A percentile compares a stretch with the other conserved stretches of the same genome.
phyloP scores from a whole-genome alignment of 2,888 invertebrate species.

The Tinea trinotella region DNA sequence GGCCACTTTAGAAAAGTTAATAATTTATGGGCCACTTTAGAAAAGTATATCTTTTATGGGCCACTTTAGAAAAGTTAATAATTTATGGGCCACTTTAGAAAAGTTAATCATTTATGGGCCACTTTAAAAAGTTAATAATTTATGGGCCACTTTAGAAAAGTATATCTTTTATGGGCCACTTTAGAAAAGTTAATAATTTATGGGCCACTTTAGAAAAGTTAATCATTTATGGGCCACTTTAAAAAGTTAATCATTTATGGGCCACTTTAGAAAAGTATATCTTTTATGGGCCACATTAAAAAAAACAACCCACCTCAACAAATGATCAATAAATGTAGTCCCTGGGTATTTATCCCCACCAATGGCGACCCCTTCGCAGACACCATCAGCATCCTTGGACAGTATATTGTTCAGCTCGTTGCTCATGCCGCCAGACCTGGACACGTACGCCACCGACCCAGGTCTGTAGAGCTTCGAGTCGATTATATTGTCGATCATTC shows the following conservation, averaged over 20 bases:
- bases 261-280: neutral
- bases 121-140: too few relatives aligned
- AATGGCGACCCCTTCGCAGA: conserved; percentile 97
- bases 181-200: too few relatives aligned
- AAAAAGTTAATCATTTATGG: neutral
- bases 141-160: too few relatives aligned
- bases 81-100: too few relatives aligned
- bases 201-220: too few relatives aligned
- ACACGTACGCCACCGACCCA: conserved; percentile 98
- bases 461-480: conserved; percentile 97
- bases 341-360: conserved; percentile 98
- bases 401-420: conserved; percentile 99
- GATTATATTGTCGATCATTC: conserved; percentile 99
- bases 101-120: too few relatives aligned
- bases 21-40: too few relatives aligned
- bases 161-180: too few relatives aligned
- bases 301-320: conserved; percentile 83
- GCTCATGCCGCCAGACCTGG: conserved; percentile 99
- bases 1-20: too few relatives aligned
- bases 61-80: too few relatives aligned
- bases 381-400: conserved; percentile 96
- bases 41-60: too few relatives aligned
- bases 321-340: conserved; percentile 98
- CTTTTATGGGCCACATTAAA: too few relatives aligned
- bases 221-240: neutral